Conservation (phyloP, 2,888 invertebrate genomes). For the Camptogramma bilineatum region DNA sequence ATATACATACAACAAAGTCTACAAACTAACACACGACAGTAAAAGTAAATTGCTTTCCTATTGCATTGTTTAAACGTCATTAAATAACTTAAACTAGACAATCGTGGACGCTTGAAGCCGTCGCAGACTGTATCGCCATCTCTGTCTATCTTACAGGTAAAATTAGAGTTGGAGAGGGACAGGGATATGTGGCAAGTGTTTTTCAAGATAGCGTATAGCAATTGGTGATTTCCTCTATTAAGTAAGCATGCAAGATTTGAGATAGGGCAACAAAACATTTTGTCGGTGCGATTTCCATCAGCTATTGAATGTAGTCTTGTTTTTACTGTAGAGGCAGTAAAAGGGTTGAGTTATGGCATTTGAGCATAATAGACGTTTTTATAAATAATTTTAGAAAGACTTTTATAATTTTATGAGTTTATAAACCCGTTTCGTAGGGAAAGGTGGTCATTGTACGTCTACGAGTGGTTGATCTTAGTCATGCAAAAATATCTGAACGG, state of each 20-base stretch:
- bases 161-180: constrained; percentile 16
- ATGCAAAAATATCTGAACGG: too few species aligned
- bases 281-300: constrained; percentile 65
- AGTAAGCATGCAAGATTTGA: constrained; percentile 68
- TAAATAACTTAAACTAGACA: constrained; percentile 30
- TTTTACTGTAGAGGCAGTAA: constrained; percentile 29
- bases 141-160: constrained; percentile 10
- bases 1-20: constrained; percentile 11
- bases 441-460: too few species aligned
- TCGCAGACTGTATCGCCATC: constrained; percentile 4
- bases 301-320: constrained; percentile 46
- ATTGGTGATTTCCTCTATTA: constrained; percentile 81
- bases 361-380: constrained; percentile 2
- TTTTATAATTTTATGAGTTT: too few species aligned
- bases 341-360: constrained; percentile 19
- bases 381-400: not conserved
- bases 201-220: constrained; percentile 46
- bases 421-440: too few species aligned
- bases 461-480: too few species aligned
- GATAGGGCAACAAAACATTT: constrained; percentile 78
- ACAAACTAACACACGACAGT: constrained; percentile 28
- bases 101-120: constrained; percentile 20
- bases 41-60: constrained; percentile 37
- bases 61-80: constrained; percentile 33
- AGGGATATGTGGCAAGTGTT: constrained; percentile 13